Evolutionary conservation across 2,888 invertebrate genomes (phyloP).

Genomic region (Cerceris ruficornis): DNA sequence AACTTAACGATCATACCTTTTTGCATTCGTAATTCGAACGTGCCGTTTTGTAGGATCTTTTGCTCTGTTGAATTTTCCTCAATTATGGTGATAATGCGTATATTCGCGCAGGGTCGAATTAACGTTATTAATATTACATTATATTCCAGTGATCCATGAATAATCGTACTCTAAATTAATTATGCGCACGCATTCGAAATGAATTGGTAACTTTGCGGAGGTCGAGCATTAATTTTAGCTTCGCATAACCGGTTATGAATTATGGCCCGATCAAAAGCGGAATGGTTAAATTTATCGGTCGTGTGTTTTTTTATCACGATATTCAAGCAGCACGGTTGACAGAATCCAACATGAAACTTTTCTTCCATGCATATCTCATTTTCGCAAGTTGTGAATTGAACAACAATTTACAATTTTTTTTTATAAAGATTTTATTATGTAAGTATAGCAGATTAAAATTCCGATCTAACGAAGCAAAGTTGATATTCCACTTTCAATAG

Average conservation of each 20-base stretch:
- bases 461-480: no score
- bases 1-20: no score
- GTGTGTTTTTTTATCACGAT: constrained; percentile 18
- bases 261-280: constrained; percentile 33
- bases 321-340: neutral
- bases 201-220: constrained; percentile 54
- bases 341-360: no score
- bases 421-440: no score
- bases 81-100: neutral
- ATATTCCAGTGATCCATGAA: constrained; percentile 50
- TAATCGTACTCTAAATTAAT: constrained; percentile 57
- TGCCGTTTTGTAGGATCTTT: no score
- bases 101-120: constrained; percentile 19
- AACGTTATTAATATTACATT: constrained; percentile 57
- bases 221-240: constrained; percentile 51
- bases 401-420: no score
- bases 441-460: no score
- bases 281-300: constrained; percentile 37
- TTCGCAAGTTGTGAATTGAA: no score
- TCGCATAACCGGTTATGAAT: constrained; percentile 50
- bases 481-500: neutral
- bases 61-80: neutral
- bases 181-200: constrained; percentile 51
- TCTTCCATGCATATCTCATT: no score
- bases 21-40: no score